A percentile compares a stretch with the other conserved stretches of the same genome.
Conservation (phyloP, 2,113 vertebrate species). For the Rhadina sibilatrix region DNA sequence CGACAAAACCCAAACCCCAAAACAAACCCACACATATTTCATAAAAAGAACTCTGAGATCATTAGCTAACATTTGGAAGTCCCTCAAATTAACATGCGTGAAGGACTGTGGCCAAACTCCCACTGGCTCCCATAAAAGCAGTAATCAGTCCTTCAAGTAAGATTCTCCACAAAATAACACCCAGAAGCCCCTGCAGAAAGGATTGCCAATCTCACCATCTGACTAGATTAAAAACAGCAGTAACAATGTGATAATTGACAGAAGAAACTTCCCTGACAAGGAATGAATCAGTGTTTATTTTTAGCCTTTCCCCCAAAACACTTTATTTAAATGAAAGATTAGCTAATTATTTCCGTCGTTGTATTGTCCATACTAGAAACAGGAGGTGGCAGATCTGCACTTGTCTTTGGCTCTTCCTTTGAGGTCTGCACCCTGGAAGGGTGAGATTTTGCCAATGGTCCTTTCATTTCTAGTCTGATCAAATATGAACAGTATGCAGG, state of each 20-base stretch:
- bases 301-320: constrained; percentile 33
- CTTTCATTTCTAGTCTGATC: not conserved
- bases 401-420: not conserved
- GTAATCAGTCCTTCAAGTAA: constrained; percentile 64
- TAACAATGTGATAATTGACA: constrained; percentile 71
- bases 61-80: constrained; percentile 68
- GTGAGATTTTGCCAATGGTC: not conserved
- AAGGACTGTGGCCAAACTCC: constrained; percentile 65
- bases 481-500: not conserved
- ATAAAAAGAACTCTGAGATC: constrained; percentile 66
- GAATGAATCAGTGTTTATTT: constrained; percentile 69
- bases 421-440: not conserved
- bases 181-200: constrained; percentile 65
- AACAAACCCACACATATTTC: constrained; percentile 59
- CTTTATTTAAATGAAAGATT: constrained; percentile 63
- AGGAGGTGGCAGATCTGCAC: not conserved
- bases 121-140: constrained; percentile 66
- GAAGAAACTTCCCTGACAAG: constrained; percentile 66
- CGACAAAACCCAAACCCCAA: constrained; percentile 36
- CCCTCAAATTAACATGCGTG: constrained; percentile 64
- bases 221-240: constrained; percentile 71
- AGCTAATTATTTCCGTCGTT: constrained; percentile 39
- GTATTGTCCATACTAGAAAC: constrained; percentile 21
- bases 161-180: constrained; percentile 67
- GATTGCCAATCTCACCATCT: constrained; percentile 69